phyloP scores from a whole-genome alignment of 35 echinoderm and acorn worm species.

The Nesometra sesokonis region DNA sequence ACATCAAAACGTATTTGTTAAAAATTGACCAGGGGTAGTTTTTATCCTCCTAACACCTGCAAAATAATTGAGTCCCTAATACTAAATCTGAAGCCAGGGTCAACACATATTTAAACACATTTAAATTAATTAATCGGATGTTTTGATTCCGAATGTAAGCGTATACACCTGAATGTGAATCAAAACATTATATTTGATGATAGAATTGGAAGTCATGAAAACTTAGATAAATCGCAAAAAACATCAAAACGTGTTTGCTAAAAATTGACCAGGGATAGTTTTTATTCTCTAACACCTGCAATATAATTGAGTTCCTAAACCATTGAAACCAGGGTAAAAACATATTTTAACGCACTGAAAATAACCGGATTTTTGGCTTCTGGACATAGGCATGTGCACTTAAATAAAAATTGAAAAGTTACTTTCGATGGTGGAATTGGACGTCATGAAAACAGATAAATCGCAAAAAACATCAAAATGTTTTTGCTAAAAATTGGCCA shows the following conservation, averaged over 20 bases:
- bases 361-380: too few relatives aligned
- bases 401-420: too few relatives aligned
- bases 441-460: not conserved
- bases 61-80: too few relatives aligned
- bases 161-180: too few relatives aligned
- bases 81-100: too few relatives aligned
- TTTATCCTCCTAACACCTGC: not conserved
- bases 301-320: too few relatives aligned
- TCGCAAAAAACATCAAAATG: not conserved
- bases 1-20: not conserved
- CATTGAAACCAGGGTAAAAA: too few relatives aligned
- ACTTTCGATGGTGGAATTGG: not conserved
- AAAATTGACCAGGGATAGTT: not conserved
- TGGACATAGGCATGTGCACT: too few relatives aligned
- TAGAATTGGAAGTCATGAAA: not conserved
- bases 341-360: too few relatives aligned
- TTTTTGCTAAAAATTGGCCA: not conserved
- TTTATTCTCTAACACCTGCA: not conserved
- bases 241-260: not conserved
- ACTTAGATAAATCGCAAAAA: not conserved
- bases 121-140: too few relatives aligned
- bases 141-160: too few relatives aligned
- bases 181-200: not conserved
- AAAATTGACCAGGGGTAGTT: not conserved
- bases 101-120: too few relatives aligned